A percentile compares a stretch with the other conserved stretches of the same genome.
These are phyloP conservation scores for Sciurus niger DNA, from an alignment of 2,113 vertebrate genomes.

Conservation along the genomic window DNA sequence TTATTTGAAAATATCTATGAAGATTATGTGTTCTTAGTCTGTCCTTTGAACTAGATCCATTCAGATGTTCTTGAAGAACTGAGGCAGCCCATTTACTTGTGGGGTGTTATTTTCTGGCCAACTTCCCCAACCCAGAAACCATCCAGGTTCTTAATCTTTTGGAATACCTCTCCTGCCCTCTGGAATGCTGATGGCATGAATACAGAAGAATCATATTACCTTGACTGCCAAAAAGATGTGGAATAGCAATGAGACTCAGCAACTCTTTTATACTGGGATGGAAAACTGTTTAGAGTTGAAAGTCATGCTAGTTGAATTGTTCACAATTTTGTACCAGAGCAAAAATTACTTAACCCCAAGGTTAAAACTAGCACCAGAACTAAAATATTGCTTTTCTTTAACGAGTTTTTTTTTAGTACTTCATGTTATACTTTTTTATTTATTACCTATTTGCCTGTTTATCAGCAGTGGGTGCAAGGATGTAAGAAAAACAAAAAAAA, in stretches of 20 bases:
- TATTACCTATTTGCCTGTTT: not conserved
- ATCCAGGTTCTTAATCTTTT: not conserved
- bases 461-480: not conserved
- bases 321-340: constrained; percentile 27
- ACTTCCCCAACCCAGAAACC: not conserved
- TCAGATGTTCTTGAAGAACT: not conserved
- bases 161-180: not conserved
- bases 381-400: not conserved
- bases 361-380: constrained; percentile 14
- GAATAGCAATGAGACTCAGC: not conserved
- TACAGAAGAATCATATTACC: not conserved
- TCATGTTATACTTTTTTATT: not conserved
- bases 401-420: not conserved
- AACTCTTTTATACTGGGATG: not conserved
- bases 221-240: not conserved
- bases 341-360: not conserved
- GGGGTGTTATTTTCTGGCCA: not conserved
- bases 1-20: constrained; percentile 12
- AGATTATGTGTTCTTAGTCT: not conserved
- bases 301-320: not conserved
- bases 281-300: constrained; percentile 6
- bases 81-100: not conserved
- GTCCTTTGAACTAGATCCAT: not conserved
- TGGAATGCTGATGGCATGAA: not conserved
- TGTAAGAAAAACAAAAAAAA: constrained; percentile 34